Evolutionary conservation across 2,888 invertebrate genomes (phyloP).

Genomic region (Megalurothrips usitatus): DNA sequence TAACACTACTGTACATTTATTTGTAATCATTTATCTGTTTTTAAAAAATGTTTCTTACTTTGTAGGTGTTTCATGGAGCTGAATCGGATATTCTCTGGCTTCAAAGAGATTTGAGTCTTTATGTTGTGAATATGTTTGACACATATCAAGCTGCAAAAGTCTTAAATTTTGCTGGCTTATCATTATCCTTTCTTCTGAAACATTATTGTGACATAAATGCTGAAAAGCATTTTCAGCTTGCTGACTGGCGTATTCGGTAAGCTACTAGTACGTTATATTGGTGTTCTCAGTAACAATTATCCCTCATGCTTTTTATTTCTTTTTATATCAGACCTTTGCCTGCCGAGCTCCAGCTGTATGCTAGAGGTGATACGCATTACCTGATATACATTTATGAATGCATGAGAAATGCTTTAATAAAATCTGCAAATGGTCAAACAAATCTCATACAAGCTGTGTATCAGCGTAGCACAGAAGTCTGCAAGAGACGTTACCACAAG

Average conservation of each 20-base stretch:
- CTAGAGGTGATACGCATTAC: conserved; percentile 92
- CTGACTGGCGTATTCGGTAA: conserved; percentile 87
- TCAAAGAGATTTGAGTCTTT: conserved; percentile 90
- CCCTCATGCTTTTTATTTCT: too few relatives aligned
- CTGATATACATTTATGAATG: conserved; percentile 82
- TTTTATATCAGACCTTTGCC: conserved; percentile 67
- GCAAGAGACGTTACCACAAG: conserved; percentile 70
- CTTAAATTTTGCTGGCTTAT: conserved; percentile 64
- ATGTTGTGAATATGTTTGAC: conserved; percentile 96
- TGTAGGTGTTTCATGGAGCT: conserved; percentile 86
- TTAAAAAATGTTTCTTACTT: conserved; percentile 32
- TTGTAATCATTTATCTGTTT: too few relatives aligned
- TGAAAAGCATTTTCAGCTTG: conserved; percentile 88
- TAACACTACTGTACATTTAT: too few relatives aligned
- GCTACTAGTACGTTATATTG: conserved; percentile 18
- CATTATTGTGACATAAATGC: conserved; percentile 72
- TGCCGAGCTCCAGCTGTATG: conserved; percentile 73
- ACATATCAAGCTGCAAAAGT: conserved; percentile 82
- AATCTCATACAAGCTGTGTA: conserved; percentile 67
- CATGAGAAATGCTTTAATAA: conserved; percentile 69
- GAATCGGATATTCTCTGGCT: conserved; percentile 86
- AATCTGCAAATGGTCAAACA: conserved; percentile 57
- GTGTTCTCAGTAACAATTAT: too few relatives aligned
- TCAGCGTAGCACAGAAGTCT: conserved; percentile 68
- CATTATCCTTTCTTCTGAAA: conserved; percentile 72